phyloP scores from a whole-genome alignment of 2,888 invertebrate genomes.

The Lasioglossum pauxillum region DNA sequence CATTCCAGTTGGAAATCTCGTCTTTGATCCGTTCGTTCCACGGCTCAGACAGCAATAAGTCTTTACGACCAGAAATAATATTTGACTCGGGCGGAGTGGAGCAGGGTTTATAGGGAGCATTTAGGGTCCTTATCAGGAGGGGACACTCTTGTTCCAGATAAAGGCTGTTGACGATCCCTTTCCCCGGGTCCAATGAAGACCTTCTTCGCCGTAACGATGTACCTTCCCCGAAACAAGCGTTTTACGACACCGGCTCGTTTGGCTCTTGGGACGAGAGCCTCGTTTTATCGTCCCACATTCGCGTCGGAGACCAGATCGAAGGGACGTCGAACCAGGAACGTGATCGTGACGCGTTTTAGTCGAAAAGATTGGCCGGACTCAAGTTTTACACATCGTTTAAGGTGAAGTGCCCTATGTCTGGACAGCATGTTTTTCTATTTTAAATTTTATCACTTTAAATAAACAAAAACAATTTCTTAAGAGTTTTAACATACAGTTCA shows the following conservation, averaged over 20 bases:
- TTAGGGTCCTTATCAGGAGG: constrained; percentile 27
- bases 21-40: not conserved
- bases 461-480: too few relatives aligned
- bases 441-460: too few relatives aligned
- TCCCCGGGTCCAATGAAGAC: constrained; percentile 49
- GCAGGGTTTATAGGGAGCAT: constrained; percentile 41
- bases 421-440: too few relatives aligned
- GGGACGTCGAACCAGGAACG: constrained; percentile 73
- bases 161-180: constrained; percentile 21
- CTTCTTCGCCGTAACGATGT: constrained; percentile 62
- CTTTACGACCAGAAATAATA: not conserved
- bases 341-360: constrained; percentile 59
- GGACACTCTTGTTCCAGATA: constrained; percentile 39
- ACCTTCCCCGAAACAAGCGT: constrained; percentile 67
- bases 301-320: constrained; percentile 59
- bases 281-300: constrained; percentile 74
- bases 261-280: constrained; percentile 62
- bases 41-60: not conserved
- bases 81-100: not conserved
- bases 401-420: too few relatives aligned
- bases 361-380: constrained; percentile 60
- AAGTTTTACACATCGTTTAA: constrained; percentile 61
- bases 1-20: not conserved
- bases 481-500: too few relatives aligned
- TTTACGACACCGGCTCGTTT: constrained; percentile 69